phyloP scores from a whole-genome alignment of 2,888 invertebrate genomes.

The Drosophila anomelani region DNA sequence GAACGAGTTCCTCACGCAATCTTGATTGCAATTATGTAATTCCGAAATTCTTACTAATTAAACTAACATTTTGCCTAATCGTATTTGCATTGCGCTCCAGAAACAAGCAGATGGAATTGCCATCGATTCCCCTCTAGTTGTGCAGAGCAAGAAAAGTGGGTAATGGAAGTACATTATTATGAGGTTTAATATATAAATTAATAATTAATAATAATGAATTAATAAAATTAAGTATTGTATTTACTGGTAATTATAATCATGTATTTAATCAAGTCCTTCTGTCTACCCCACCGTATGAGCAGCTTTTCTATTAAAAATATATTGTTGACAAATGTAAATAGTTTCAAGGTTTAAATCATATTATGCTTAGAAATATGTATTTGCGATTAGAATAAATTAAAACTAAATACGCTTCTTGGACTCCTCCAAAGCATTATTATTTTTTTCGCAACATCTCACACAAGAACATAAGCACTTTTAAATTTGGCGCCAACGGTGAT shows the following conservation, averaged over 20 bases:
- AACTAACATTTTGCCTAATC: slow-evolving; percentile 73
- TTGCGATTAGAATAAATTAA: too few relatives aligned
- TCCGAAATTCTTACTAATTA: slow-evolving; percentile 74
- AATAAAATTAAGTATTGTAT: neutral
- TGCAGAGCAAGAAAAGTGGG: neutral
- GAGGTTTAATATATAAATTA: neutral
- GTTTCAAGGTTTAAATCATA: too few relatives aligned
- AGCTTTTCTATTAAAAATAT: neutral
- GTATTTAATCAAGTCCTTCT: too few relatives aligned
- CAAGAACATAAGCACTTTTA: too few relatives aligned
- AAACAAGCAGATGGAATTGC: neutral
- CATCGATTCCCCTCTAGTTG: neutral
- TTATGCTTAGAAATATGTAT: too few relatives aligned
- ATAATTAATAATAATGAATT: too few relatives aligned
- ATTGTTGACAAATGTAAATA: too few relatives aligned
- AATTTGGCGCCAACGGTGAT: too few relatives aligned
- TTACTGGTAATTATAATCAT: neutral
- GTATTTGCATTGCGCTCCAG: slow-evolving; percentile 55
- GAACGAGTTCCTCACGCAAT: slow-evolving; percentile 76
- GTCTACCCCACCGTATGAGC: neutral
- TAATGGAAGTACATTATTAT: neutral
- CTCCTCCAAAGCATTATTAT: too few relatives aligned
- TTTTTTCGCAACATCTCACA: too few relatives aligned
- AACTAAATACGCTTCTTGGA: too few relatives aligned
- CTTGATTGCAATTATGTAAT: slow-evolving; percentile 78